Base-by-base conservation (phyloP, 2,888 invertebrate genomes). In the Desoria tigrina region DNA sequence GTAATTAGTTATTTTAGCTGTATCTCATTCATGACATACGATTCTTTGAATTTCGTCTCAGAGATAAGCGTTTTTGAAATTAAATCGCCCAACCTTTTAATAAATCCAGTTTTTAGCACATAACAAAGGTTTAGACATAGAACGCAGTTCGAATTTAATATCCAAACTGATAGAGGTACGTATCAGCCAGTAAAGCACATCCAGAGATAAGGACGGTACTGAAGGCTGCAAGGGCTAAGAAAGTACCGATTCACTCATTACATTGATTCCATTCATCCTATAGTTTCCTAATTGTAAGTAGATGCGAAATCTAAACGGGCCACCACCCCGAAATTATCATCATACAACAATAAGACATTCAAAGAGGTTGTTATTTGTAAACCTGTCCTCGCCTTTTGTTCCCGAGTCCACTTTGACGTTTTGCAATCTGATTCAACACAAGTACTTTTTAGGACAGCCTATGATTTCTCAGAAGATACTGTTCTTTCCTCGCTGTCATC, bases 341-440 rank as follows among this genome's bases (percentile, higher is more conserved):
- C 16, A 9, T 21, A 45, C 45, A 45, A 45, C 45, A 45, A 45
- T 45, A 16, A 45, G 45, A 45, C 45, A 45, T 45, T 45, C 45
- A 45, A 45, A 21, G 21, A 6, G 6, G n/a, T 9, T 45, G 45
- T 45, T n/a, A 58, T 42, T 58, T 21, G 42, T 42, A 58, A 58
- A 58, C 58, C 42, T 58, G 50, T 59, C 28, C 50, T 49, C 42
- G 45, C 49, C 50, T 59, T 27, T 26, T 53, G 24, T 26, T 49
- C 50, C 49, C 49, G 45, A 59, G 28, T 26, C 18, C 49, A 49
- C 28, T 32, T 32, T 58, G 39, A 58, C 42, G 56, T 56, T 27
- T 23, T 26, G 57, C 45, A 42, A 18, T 42, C 26, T 32, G 39
- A 56, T 32, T 37, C 16, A 42, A 18, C 39, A 21, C 1, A 7